Conservation (phyloP, 2,113 vertebrate genomes). For the Pelecanoides urinatrix region DNA sequence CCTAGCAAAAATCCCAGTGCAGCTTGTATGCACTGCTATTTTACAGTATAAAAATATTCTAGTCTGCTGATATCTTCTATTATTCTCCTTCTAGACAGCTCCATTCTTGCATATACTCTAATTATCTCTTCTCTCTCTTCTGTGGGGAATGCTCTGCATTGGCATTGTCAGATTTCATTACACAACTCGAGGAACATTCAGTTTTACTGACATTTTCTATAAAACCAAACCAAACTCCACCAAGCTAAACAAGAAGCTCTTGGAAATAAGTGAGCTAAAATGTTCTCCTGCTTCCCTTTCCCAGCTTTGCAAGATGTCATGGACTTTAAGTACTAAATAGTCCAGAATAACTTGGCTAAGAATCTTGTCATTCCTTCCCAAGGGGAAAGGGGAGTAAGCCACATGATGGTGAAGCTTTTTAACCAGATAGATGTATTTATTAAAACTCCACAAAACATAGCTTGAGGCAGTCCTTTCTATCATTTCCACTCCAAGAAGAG, state of each 20-base stretch:
- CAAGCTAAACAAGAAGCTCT: not conserved
- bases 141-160: not conserved
- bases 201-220: not conserved
- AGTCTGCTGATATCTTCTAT: not conserved
- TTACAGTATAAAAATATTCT: not conserved
- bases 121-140: not conserved
- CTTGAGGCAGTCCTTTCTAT: not conserved
- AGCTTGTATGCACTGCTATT: not conserved
- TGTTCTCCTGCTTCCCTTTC: not conserved
- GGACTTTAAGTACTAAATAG: not conserved
- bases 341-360: not conserved
- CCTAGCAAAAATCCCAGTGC: not conserved
- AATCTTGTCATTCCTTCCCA: not conserved
- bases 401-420: not conserved
- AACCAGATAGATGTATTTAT: not conserved
- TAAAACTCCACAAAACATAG: not conserved
- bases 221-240: not conserved
- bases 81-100: not conserved
- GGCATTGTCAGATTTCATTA: not conserved
- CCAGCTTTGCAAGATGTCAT: not conserved
- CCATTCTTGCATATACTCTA: not conserved
- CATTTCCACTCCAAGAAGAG: not conserved
- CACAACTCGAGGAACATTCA: not conserved
- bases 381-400: not conserved
- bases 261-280: not conserved